These are phyloP conservation scores for Atractosteus spatula DNA, from an alignment of 2,113 vertebrate genomes.

Conservation along the genomic window DNA sequence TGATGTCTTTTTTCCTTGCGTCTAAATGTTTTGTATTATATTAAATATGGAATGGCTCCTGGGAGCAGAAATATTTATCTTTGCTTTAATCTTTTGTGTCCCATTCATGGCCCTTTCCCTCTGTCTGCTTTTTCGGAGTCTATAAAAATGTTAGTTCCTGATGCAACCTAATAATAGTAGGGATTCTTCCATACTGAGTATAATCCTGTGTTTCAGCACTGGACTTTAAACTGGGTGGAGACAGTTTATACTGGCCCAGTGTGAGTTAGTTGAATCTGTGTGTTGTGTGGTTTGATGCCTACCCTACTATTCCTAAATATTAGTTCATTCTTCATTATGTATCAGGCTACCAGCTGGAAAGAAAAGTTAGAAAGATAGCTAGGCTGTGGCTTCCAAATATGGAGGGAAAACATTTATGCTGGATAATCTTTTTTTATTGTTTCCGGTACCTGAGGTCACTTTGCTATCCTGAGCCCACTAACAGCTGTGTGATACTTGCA, in stretches of 20 bases:
- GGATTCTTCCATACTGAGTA: neutral
- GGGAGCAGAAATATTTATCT: constrained; percentile 17
- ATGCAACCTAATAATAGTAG: neutral
- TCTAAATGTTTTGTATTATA: constrained; percentile 10
- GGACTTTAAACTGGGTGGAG: neutral
- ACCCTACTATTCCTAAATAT: constrained; percentile 19
- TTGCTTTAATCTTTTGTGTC: constrained; percentile 20
- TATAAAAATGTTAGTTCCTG: constrained; percentile 13
- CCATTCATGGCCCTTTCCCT: constrained; percentile 25
- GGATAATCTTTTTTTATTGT: constrained; percentile 44
- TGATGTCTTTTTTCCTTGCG: neutral
- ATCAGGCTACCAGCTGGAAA: neutral
- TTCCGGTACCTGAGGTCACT: constrained; percentile 43
- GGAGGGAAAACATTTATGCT: constrained; percentile 34
- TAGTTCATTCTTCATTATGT: constrained; percentile 11
- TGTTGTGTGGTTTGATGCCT: constrained; percentile 13
- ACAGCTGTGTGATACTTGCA: constrained; percentile 46
- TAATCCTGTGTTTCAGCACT: neutral
- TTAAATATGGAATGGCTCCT: constrained; percentile 21
- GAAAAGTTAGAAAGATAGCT: neutral
- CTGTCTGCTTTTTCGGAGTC: constrained; percentile 16
- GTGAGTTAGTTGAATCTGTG: neutral
- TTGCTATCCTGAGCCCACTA: constrained; percentile 48
- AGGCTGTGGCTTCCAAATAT: constrained; percentile 40
- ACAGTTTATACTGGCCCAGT: neutral